Evolutionary conservation across 2,797 vertebrate species (phyloP).

Genomic region (Leptodactylus fallax): DNA sequence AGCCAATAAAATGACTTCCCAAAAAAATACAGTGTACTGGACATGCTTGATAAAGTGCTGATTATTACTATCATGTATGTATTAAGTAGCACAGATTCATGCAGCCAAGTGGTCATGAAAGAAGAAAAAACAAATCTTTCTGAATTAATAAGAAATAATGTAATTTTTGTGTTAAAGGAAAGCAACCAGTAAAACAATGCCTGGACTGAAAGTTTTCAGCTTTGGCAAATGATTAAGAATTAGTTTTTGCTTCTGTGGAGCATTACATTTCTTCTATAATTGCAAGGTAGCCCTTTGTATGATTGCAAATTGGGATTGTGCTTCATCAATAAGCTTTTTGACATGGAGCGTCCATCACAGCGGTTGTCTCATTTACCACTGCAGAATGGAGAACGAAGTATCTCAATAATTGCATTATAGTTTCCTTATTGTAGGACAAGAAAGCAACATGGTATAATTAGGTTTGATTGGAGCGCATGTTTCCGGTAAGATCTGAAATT

Average conservation of each 20-base stretch:
- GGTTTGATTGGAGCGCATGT: conserved; percentile 92
- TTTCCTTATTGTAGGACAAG: conserved; percentile 94
- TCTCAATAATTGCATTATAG: conserved; percentile 94
- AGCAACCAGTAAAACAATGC: neutral
- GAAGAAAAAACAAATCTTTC: neutral
- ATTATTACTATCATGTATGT: neutral
- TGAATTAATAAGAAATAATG: neutral
- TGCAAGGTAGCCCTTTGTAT: conserved; percentile 87
- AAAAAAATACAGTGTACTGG: too few relatives aligned
- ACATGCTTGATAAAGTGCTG: neutral
- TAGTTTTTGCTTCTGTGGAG: conserved; percentile 85
- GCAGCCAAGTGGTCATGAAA: too few relatives aligned
- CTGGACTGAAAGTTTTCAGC: conserved; percentile 3
- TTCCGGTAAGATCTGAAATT: conserved; percentile 94
- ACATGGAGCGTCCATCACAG: conserved; percentile 90
- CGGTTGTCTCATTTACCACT: conserved; percentile 83
- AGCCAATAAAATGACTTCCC: too few relatives aligned
- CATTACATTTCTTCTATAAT: conserved; percentile 84
- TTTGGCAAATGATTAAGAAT: conserved; percentile 73
- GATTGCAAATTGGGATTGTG: conserved; percentile 92
- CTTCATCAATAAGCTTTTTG: conserved; percentile 94
- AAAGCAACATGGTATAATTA: conserved; percentile 98
- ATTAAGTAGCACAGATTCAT: neutral
- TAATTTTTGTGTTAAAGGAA: neutral
- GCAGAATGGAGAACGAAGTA: conserved; percentile 85